Evolutionary conservation across 1,140 invertebrate genomes (phyloP), one percentile per base, ranked within the genome.

Genomic region (Plodia interpunctella): DNA sequence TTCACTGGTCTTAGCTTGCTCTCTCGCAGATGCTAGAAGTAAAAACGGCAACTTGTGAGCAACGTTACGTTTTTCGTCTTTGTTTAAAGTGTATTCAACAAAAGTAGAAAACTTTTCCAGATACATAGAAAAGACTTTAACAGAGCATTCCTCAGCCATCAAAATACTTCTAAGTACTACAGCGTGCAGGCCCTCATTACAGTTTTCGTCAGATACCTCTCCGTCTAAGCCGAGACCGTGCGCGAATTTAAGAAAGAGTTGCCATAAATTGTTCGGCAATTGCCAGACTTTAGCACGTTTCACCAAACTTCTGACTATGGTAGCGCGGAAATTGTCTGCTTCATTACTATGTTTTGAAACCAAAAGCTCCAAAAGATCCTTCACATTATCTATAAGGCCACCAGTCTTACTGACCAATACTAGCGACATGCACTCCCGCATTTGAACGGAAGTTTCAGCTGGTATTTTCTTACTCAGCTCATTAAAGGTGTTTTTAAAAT

Each of bases 331-430:
- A 50, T 75, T 72, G 0, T 51, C 65, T 0, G 80, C 70, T 54
- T 87, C 83, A 49, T 87, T 84, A 28, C 8, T 65, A 54, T 80
- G 72, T 17, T 58, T 63, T 18, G 67, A 53, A 5, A 68, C 58
- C 10, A 83, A 38, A 3, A 77, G 69, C 19, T 63, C 62, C 17
- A 87, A 35, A 30, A 87, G 59, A 49, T 69, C 68, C 21, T 68
- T 63, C 5, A 83, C 61, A 32, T 70, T 65, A 9, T 68, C 62
- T 10, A 63, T 59, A 19, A 69, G 61, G 5, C 74, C 70, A 11
- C 80, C 80, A 35, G 67, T 73, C 60, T 87, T 87, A 66, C 81
- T 87, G 3, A 87, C 72, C 17, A 87, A 63, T 3, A 87, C 80
- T 1, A 83, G 61, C 44, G 84, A 66, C 51, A 84, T 83, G 50